Percentiles rank a stretch among this genome's conserved stretches.
Conservation (phyloP, 2,113 vertebrate species). For the Ciconia stormi region DNA sequence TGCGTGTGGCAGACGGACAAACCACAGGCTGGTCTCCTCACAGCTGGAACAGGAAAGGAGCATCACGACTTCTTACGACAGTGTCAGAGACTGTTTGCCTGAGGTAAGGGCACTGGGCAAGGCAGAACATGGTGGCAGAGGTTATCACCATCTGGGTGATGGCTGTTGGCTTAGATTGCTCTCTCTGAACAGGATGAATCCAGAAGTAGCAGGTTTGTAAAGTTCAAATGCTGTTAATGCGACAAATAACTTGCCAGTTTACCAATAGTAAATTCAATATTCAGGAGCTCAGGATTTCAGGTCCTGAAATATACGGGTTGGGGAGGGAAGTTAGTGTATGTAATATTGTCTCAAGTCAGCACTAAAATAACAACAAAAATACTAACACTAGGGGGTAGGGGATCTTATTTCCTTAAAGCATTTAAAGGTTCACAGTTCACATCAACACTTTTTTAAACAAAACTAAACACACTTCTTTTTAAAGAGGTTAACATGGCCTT, state of each 20-base stretch:
- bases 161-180: background rate
- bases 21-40: background rate
- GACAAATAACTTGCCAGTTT: background rate
- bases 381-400: background rate
- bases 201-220: background rate
- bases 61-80: rapidly evolving
- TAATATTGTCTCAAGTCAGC: background rate
- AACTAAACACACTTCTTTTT: background rate
- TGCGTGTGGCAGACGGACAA: rapidly evolving
- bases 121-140: background rate
- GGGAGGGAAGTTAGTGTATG: background rate
- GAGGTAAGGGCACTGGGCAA: background rate
- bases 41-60: background rate
- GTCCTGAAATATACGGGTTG: background rate
- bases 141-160: background rate
- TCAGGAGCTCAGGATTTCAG: background rate
- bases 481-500: background rate
- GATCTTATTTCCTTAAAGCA: background rate
- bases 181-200: background rate
- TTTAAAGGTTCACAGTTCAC: background rate
- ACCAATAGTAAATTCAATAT: background rate
- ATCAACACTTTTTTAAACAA: background rate
- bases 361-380: background rate
- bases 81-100: background rate
- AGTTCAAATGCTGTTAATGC: background rate